Conservation (phyloP, 2,888 invertebrate species). For the Alviniconcha strummeri region DNA sequence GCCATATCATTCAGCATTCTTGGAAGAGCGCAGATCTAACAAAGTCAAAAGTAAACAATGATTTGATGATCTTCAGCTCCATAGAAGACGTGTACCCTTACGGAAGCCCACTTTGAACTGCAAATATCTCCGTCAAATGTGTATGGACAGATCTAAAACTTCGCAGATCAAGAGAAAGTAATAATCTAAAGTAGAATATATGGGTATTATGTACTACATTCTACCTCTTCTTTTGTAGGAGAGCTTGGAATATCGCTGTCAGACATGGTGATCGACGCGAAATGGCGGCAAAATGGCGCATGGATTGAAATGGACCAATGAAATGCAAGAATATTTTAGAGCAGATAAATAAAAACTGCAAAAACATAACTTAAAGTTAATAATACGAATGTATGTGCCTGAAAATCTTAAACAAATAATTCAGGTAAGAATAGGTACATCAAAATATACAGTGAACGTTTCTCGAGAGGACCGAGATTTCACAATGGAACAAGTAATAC, state of each 20-base stretch:
- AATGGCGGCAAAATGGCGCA: constrained; percentile 68
- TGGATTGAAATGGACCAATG: constrained; percentile 53
- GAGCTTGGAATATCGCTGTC: constrained; percentile 49
- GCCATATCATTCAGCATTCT: no score
- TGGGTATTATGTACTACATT: constrained; percentile 8
- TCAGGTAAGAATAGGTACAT: no score
- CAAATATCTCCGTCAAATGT: no score
- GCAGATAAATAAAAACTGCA: no score
- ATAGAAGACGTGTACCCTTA: no score
- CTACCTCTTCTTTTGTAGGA: constrained; percentile 49
- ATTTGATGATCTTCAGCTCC: no score
- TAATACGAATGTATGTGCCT: no score
- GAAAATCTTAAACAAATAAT: no score
- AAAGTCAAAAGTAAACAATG: not conserved
- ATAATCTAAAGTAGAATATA: constrained; percentile 5
- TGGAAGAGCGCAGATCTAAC: no score
- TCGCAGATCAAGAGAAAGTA: not conserved
- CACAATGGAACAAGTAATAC: not conserved
- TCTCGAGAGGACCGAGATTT: not conserved
- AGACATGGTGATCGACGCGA: constrained; percentile 55
- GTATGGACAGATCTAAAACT: not conserved
- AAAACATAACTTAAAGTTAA: no score
- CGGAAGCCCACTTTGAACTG: no score
- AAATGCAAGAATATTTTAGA: constrained; percentile 15
- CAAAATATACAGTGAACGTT: no score